Evolutionary conservation across 35 echinoderm and acorn worm genomes (phyloP), one percentile per base, ranked within the genome.

Genomic region (Lytechinus variegatus): DNA sequence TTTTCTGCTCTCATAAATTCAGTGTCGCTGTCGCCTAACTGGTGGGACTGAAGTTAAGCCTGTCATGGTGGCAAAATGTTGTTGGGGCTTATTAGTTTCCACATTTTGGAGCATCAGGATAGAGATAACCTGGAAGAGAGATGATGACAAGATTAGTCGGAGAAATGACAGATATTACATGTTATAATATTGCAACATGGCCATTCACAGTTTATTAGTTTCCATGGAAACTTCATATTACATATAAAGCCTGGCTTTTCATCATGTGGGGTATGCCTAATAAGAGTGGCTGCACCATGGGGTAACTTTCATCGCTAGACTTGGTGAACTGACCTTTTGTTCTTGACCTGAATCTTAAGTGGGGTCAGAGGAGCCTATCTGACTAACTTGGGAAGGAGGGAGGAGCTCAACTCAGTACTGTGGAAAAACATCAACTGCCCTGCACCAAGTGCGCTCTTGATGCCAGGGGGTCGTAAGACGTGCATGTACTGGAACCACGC

Each of bases 211-310:
- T n/a, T 79, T 7, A 79, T 79, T 79, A 79, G 66, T 79, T 79
- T n/a, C 12, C 6, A 24, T 79, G 66, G 66, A n/a, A 79, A 79
- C 66, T 24, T 79, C 6, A 71, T 6, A 79, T 24, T 79, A 24
- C 66, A 79, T 79, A 19, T 79, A 79, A 24, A 79, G 19, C 66
- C 14, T 79, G 16, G 66, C 66, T 79, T 79, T 79, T 24, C 14
- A 79, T 79, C 66, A 79, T 79, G 66, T 24, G 66, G 66, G 66
- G 66, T 79, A n/a, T 79, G 66, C 66, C 66, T 79, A 79, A 79
- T 79, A 16, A 79, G 66, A 24, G 19, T n/a, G 66, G 19, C 66
- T 79, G 19, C 19, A 79, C n/a, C 16, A 79, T 79, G 66, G 66
- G 66, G 66, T 79, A 79, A 79, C 66, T n/a, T 19, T 24, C 66